A percentile compares a stretch with the other conserved stretches of the same genome.
phyloP scores from a whole-genome alignment of 2,888 invertebrate genomes.

The Tipula vernalis region DNA sequence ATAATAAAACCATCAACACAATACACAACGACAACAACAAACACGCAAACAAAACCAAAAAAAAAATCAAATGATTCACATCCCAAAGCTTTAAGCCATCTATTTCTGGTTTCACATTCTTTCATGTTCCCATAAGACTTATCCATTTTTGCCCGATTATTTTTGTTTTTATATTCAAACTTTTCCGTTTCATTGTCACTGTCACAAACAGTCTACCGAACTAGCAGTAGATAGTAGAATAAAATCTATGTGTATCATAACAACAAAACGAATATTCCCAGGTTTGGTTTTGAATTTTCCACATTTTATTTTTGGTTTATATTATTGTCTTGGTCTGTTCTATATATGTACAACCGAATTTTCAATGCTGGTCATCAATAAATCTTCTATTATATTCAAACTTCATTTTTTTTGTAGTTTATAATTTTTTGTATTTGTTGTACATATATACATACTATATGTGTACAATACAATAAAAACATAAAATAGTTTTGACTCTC shows the following conservation, averaged over 20 bases:
- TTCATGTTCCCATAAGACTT: background rate
- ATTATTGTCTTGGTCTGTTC: background rate
- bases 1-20: background rate
- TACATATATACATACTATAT: too few relatives aligned
- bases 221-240: background rate
- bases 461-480: background rate
- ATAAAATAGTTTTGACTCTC: background rate
- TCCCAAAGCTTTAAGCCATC: background rate
- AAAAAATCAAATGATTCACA: background rate
- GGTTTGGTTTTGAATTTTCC: background rate
- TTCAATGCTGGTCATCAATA: background rate
- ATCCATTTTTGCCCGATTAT: background rate
- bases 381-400: background rate
- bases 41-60: background rate
- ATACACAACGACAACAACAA: background rate
- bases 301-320: background rate
- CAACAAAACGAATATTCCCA: background rate
- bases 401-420: background rate
- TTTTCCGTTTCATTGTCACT: background rate
- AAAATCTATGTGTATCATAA: background rate
- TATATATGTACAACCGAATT: background rate
- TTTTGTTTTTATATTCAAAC: background rate
- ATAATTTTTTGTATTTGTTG: background rate
- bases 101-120: background rate
- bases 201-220: background rate